Base-by-base conservation (phyloP, 2,797 vertebrate genomes). In the Phrynocephalus vlangalii region DNA sequence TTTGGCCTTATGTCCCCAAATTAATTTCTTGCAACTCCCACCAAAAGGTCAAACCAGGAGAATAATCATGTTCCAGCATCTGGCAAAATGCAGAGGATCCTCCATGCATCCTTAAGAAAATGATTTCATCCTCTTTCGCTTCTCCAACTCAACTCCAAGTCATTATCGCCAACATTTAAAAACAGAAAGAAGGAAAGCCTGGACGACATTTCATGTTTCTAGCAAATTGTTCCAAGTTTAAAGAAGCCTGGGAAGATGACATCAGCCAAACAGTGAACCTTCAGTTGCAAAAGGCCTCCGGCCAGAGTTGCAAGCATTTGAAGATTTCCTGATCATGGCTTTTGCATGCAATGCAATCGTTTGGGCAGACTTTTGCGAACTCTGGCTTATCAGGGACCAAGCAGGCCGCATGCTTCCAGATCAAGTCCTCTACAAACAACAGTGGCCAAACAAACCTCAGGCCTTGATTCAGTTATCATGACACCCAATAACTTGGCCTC, bases 211-310 rank as follows among this genome's bases (percentile, higher is more conserved):
- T 48, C 66, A 88, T 48, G 63, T 8, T 72, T 60, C 0, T 63
- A 44, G 50, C 13, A 60, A 75, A 86, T 28, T 44, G 60, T 60
- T 78, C 44, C n/a, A 1, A 60, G 78, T 81, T 72, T 81, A 26
- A 52, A 73, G 20, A 13, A 50, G 66, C 13, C 30, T 2, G 20
- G 60, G 71, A 73, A 82, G 44, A 24, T 56, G 48, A 48, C 71
- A 78, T 80, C 26, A 70, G 86, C 52, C 76, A 30, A 92, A 91
- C 79, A 15, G 24, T 18, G 71, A 90, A 82, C 24, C 71, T 72
- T 7, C 8, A 13, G 70, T 15, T 68, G 33, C 6, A 60, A 88
- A 81, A 68, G 82, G 10, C 26, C 83, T 80, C 88, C 90, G 88
- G 60, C 63, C n/a, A 50, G 16, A 85, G 38, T 67, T 13, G 11